Evolutionary conservation across 1,140 invertebrate genomes (phyloP).

Genomic region (Ruditapes philippinarum): DNA sequence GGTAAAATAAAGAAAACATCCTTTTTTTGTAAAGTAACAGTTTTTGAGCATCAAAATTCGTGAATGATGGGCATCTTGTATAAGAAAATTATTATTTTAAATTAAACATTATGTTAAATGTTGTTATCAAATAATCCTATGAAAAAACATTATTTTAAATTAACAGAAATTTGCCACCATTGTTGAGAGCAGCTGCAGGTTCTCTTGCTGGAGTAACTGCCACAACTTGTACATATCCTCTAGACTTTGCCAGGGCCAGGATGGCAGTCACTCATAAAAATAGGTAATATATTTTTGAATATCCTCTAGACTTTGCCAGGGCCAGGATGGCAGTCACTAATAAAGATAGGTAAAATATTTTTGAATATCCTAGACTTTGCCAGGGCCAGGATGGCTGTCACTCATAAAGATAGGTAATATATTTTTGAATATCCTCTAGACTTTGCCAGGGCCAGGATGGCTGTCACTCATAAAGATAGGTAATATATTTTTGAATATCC

Average conservation of each 20-base stretch:
- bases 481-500: conserved; percentile 87
- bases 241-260: conserved; percentile 98
- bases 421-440: conserved; percentile 95
- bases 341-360: conserved; percentile 88
- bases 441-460: conserved; percentile 98
- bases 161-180: conserved; percentile 84
- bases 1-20: too few relatives aligned
- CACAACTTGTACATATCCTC: conserved; percentile 96
- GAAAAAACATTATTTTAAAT: too few relatives aligned
- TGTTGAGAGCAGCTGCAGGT: conserved; percentile 93
- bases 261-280: conserved; percentile 97
- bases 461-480: conserved; percentile 94
- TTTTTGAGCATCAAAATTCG: too few relatives aligned
- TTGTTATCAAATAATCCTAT: too few relatives aligned
- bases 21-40: too few relatives aligned
- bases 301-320: too few relatives aligned
- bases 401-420: conserved; percentile 91
- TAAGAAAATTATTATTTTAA: too few relatives aligned
- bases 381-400: conserved; percentile 99
- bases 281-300: conserved; percentile 88
- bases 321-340: too few relatives aligned
- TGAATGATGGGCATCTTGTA: too few relatives aligned
- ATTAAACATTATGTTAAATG: too few relatives aligned
- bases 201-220: conserved; percentile 96
- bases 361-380: conserved; percentile 98